Evolutionary conservation across 2,113 vertebrate species (phyloP).

Genomic region (Rissa tridactyla): DNA sequence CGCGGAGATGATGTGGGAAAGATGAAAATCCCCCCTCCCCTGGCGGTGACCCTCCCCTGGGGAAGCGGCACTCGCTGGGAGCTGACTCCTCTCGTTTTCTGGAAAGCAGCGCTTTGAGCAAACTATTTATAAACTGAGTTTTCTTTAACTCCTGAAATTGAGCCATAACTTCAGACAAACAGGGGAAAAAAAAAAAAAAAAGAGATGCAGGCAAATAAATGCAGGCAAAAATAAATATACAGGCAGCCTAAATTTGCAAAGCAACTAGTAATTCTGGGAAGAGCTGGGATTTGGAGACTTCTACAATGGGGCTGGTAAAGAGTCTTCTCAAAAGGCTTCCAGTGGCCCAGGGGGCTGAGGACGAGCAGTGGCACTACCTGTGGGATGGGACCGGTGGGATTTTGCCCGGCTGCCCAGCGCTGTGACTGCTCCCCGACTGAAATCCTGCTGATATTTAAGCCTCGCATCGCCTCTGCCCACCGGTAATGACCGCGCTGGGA

Average conservation of each 20-base stretch:
- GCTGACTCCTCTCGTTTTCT: not conserved
- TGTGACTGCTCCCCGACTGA: accelerated
- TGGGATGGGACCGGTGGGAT: accelerated
- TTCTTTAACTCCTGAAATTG: not conserved
- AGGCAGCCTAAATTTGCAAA: not conserved
- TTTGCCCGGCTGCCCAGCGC: accelerated
- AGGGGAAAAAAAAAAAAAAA: not conserved
- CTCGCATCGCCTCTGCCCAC: not conserved
- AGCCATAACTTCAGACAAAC: not conserved
- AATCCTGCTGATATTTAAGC: not conserved
- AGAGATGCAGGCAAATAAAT: not conserved
- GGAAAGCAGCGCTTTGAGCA: not conserved
- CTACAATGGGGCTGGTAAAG: not conserved
- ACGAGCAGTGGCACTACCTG: accelerated
- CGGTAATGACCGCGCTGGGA: not conserved
- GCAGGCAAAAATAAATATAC: not conserved
- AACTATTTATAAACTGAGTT: not conserved
- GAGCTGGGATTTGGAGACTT: not conserved
- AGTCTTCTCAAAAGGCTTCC: not conserved
- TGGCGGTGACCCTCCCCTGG: not conserved
- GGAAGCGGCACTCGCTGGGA: not conserved
- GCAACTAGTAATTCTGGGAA: not conserved
- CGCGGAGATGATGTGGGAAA: not conserved
- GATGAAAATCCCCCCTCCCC: not conserved
- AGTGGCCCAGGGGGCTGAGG: accelerated